Conservation (phyloP, 2,888 invertebrate species). For the Podotricha telesiphe region DNA sequence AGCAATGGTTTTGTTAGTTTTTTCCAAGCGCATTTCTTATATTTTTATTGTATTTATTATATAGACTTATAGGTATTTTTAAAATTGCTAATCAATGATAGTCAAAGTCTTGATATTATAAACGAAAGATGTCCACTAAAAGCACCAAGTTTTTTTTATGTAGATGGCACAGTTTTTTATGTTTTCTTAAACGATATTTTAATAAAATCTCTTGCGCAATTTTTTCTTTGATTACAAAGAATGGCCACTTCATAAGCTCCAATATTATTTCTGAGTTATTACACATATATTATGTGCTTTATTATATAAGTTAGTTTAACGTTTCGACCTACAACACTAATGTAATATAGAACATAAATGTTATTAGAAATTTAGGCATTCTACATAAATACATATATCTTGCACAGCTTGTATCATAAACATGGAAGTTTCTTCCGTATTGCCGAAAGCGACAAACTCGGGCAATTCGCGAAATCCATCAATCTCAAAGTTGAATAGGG, state of each 20-base stretch:
- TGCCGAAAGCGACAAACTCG: conserved; percentile 47
- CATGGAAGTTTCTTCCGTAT: conserved; percentile 55
- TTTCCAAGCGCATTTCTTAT: neutral
- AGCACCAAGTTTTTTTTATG: no score
- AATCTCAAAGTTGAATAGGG: conserved; percentile 56
- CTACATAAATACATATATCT: neutral
- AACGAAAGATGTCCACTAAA: no score
- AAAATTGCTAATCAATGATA: no score
- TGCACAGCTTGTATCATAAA: conserved; percentile 51
- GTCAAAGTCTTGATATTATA: no score
- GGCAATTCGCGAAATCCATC: conserved; percentile 63
- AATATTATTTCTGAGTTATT: neutral
- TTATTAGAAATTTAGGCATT: conserved; percentile 20
- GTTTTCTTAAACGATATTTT: no score
- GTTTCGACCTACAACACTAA: neutral
- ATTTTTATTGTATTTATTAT: no score
- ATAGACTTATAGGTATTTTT: no score
- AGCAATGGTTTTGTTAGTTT: neutral
- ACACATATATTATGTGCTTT: neutral
- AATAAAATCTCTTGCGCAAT: no score
- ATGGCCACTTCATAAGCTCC: no score
- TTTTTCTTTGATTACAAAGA: no score
- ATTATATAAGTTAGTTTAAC: neutral
- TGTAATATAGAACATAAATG: conserved; percentile 9
- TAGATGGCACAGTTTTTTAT: no score